Percentiles rank a stretch among this genome's conserved stretches.
phyloP scores from a whole-genome alignment of 2,113 vertebrate genomes.

The Leptosomus discolor region DNA sequence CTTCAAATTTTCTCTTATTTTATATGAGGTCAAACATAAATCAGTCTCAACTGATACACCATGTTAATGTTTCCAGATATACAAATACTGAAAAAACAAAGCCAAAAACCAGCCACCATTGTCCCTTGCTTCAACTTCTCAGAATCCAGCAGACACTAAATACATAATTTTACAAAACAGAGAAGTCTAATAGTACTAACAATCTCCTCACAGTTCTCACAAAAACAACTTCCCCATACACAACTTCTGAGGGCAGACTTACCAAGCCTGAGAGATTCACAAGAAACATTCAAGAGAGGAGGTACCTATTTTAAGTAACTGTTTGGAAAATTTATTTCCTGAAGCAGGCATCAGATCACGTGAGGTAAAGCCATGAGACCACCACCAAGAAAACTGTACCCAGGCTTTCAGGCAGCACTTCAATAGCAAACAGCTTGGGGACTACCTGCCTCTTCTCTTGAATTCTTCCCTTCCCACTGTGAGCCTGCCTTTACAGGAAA shows the following conservation, averaged over 20 bases:
- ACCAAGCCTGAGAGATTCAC: neutral
- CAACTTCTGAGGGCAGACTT: neutral
- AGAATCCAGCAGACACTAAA: neutral
- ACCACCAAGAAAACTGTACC: neutral
- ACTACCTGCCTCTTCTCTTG: neutral
- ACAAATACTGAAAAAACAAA: neutral
- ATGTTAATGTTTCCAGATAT: neutral
- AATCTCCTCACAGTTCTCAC: neutral
- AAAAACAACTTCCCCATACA: neutral
- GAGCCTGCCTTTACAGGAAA: neutral
- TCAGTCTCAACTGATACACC: neutral
- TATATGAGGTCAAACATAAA: neutral
- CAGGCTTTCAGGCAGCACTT: neutral
- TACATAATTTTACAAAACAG: neutral
- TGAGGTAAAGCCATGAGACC: neutral
- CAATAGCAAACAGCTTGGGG: neutral
- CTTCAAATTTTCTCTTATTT: neutral
- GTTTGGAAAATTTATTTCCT: neutral
- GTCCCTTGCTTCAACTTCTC: neutral
- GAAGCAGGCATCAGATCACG: neutral
- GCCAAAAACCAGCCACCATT: neutral
- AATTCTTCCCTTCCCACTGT: neutral
- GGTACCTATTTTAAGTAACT: neutral
- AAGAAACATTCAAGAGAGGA: neutral
- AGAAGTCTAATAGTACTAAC: neutral